Conservation (phyloP, 2,888 invertebrate genomes). For the Tholera decimalis region DNA sequence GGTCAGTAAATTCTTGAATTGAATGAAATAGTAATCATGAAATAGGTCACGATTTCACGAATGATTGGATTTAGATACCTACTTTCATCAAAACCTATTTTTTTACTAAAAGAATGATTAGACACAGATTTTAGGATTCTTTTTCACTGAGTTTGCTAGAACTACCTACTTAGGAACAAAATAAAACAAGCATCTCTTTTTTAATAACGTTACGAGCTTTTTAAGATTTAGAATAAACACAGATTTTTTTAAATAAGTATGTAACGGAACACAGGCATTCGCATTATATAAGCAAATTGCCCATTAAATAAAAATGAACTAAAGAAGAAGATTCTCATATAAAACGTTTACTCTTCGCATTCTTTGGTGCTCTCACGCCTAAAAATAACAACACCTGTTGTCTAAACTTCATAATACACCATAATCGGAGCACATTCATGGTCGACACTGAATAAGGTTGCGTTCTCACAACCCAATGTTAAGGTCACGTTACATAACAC, state of each 20-base stretch:
- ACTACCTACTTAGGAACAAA: no score
- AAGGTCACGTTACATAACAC: conserved; percentile 88
- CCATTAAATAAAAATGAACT: conserved; percentile 22
- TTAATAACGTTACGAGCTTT: conserved; percentile 9
- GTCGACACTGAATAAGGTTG: conserved; percentile 66
- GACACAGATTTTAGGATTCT: no score
- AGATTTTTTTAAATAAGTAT: not conserved
- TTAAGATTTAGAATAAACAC: conserved; percentile 16
- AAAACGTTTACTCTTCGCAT: conserved; percentile 29
- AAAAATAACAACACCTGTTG: conserved; percentile 39
- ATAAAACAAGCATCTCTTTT: conserved; percentile 2
- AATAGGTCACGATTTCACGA: no score
- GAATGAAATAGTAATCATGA: no score
- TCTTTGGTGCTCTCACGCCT: conserved; percentile 2
- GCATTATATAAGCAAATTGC: conserved; percentile 29
- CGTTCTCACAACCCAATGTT: conserved; percentile 82
- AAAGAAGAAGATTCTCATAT: conserved; percentile 5
- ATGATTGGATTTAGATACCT: no score
- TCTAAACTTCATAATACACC: conserved; percentile 34
- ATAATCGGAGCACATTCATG: conserved; percentile 57
- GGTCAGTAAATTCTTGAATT: no score
- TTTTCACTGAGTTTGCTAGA: no score
- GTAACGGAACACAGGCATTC: conserved; percentile 1
- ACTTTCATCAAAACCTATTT: no score
- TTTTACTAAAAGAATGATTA: no score